Evolutionary conservation across 2,888 invertebrate species (phyloP), one percentile per base, ranked within the genome.

Genomic region (Coleophora flavipennella): DNA sequence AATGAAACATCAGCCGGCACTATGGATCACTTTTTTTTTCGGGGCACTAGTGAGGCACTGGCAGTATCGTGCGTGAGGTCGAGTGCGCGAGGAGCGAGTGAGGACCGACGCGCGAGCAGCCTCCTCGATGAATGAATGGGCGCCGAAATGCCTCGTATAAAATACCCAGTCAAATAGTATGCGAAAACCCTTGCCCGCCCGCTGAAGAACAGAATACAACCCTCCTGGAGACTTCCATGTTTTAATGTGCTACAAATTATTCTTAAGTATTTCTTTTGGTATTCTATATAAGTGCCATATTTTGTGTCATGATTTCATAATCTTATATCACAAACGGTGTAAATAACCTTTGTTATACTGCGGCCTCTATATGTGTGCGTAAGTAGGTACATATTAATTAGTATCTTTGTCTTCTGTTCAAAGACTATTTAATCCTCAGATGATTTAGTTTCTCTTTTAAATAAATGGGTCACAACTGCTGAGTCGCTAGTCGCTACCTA

Each of bases 41-140:
- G 55, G 59, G 62, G 47, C 70, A 72, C 74, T 65, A 58, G 57
- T 61, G 39, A 13, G 13, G 48, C 54, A 59, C 67, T 65, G 48
- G 65, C 43, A 43, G 51, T 43, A 53, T 60, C 50, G 58, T 54
- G 63, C 67, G 73, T 67, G 67, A 71, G 71, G 73, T 71, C 67
- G 71, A 55, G 70, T 64, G 61, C 57, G 58, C 60, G 72, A 68
- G 67, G 66, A 64, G 70, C 71, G 71, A 67, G 70, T 67, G 55
- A 67, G 67, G 73, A 73, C 77, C 56, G 78, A 75, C 81, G 79
- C 85, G 78, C 80, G 83, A 67, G 79, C 78, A 81, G 76, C 79
- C 79, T 80, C 66, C 75, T 66, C 74, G 76, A 75, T 84, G 86
- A 86, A 75, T 84, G 86, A 86, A 86, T 86, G 86, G 77, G 65